Evolutionary conservation across 2,797 vertebrate genomes (phyloP).

Genomic region (Hypotaenidia okinawae): DNA sequence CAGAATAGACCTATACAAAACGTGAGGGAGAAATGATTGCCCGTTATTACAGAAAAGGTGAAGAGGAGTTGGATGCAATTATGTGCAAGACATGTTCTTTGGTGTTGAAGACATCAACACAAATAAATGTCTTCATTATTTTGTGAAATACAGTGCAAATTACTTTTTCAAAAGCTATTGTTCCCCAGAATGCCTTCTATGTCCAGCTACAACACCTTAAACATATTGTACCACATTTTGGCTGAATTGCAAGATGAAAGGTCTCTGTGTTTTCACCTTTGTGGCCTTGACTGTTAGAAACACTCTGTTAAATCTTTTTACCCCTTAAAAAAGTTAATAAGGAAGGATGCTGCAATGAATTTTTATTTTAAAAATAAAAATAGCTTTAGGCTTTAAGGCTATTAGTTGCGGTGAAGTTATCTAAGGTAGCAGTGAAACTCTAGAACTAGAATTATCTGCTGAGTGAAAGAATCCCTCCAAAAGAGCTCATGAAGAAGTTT

Average conservation of each 20-base stretch:
- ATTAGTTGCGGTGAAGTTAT: not conserved
- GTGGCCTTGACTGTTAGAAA: not conserved
- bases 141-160: not conserved
- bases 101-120: not conserved
- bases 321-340: not conserved
- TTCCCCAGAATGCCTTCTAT: not conserved
- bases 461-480: not conserved
- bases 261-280: not conserved
- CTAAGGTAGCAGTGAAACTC: not conserved
- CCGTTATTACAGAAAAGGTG: not conserved
- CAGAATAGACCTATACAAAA: not conserved
- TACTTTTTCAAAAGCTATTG: constrained; percentile 6
- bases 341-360: not conserved
- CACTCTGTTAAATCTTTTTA: not conserved
- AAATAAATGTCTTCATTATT: constrained; percentile 19
- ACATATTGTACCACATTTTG: not conserved
- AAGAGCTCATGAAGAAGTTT: constrained; percentile 8
- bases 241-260: not conserved
- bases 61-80: not conserved
- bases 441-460: not conserved
- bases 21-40: not conserved
- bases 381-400: not conserved
- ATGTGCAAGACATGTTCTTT: not conserved
- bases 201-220: not conserved
- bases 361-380: constrained; percentile 24